Percentiles rank a stretch among this genome's conserved stretches.
Conservation (phyloP, 2,113 vertebrate genomes). For the Ardeotis arabs region DNA sequence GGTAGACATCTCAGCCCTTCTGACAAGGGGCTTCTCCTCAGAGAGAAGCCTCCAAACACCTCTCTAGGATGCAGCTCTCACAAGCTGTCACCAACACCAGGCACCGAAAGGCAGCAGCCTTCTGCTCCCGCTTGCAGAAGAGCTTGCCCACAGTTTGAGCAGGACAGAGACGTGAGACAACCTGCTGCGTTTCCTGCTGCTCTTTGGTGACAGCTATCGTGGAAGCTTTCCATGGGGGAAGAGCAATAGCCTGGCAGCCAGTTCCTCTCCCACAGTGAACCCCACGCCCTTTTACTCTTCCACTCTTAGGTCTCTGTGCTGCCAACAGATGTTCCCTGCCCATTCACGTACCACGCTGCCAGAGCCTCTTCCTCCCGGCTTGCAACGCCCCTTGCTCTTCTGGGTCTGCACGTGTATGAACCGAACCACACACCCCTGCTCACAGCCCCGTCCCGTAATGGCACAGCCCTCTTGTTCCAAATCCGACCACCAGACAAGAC, state of each 20-base stretch:
- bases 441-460: neutral
- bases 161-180: neutral
- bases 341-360: neutral
- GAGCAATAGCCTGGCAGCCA: neutral
- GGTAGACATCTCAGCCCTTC: neutral
- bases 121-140: neutral
- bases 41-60: neutral
- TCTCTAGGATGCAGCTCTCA: neutral
- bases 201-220: neutral
- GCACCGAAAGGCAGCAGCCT: neutral
- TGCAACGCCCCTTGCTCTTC: neutral
- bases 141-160: neutral
- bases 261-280: neutral
- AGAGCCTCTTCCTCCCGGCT: neutral
- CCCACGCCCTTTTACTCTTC: neutral
- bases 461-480: too few relatives aligned
- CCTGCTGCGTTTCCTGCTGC: neutral
- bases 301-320: fast-evolving
- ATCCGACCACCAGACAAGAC: too few relatives aligned
- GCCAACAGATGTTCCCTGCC: neutral
- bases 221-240: neutral
- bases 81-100: too few relatives aligned
- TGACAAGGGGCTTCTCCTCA: neutral
- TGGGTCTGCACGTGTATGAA: neutral
- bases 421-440: neutral